Conservation (phyloP, 2,888 invertebrate genomes). For the Chorisops tibialis region DNA sequence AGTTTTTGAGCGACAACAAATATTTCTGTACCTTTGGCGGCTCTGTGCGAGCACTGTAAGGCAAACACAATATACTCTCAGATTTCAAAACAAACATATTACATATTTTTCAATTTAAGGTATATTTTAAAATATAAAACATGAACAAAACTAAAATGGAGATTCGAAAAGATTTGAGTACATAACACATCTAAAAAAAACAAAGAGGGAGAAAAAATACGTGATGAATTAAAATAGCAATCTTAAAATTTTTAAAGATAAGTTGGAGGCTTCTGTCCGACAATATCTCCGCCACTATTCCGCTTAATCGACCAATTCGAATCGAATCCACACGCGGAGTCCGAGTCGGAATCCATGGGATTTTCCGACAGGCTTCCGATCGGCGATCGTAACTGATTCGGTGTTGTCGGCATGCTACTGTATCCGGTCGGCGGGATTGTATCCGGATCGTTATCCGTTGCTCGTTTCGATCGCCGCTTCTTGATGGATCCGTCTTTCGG, state of each 20-base stretch:
- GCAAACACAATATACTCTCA: too few species aligned
- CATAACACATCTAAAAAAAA: not conserved
- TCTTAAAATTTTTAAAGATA: not conserved
- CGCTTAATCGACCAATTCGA: conserved; percentile 60
- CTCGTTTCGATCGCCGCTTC: conserved; percentile 65
- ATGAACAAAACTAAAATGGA: not conserved
- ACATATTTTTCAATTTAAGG: too few species aligned
- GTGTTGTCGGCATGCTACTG: conserved; percentile 67
- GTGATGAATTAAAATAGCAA: not conserved
- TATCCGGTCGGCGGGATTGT: conserved; percentile 46
- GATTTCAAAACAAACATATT: too few species aligned
- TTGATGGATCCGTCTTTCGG: conserved; percentile 66
- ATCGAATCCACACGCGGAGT: conserved; percentile 83
- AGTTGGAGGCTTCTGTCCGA: conserved; percentile 4
- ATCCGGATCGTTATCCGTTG: conserved; percentile 53
- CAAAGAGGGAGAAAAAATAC: not conserved
- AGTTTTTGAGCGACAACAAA: too few species aligned
- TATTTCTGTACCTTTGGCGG: too few species aligned
- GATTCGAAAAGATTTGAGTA: conserved; percentile 11
- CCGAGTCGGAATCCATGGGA: conserved; percentile 77
- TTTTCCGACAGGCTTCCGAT: conserved; percentile 40
- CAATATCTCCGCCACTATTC: conserved; percentile 34
- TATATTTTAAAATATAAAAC: not conserved
- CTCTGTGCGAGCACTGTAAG: too few species aligned
- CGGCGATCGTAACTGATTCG: conserved; percentile 58